Evolutionary conservation across 2,888 invertebrate genomes (phyloP), one percentile per base, ranked within the genome.

Genomic region (Leptinotarsa haldemani): DNA sequence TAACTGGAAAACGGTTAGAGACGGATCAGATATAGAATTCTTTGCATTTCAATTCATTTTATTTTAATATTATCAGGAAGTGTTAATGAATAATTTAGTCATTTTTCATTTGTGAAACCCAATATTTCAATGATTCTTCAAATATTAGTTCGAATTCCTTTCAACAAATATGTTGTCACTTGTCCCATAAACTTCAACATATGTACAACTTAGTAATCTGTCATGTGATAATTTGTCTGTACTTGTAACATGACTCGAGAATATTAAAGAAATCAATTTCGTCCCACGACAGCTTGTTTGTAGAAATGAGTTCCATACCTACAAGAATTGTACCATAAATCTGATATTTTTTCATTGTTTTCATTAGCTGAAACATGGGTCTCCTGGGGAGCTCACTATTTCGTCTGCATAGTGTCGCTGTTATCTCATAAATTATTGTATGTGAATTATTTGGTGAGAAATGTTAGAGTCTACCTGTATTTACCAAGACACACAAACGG

Each of bases 171-270:
- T 22, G 22, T 56, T 22, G 22, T 56, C 22, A 56, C 56, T 56
- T 56, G 20, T 61, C 61, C n/a, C 40, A 30, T 61, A 22, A 56
- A 56, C 9, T 30, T 9, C 30, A 61, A 61, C 52, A 52, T 20
- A 13, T 40, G 56, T 30, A 67, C 56, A 53, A 67, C 53, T 67
- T 40, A 53, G 53, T 67, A 46, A 20, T 46, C 53, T 67, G 53
- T 67, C 67, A 53, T 67, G 67, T 53, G 56, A 67, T 67, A 53
- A 67, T 67, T 56, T 67, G 67, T 67, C 67, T 67, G 20, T 22
- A 56, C 67, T 53, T n/a, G 40, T 53, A 67, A 67, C 67, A 67
- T 53, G 67, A 46, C 52, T 46, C n/a, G 25, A 52, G 20, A 66
- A 25, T 61, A 66, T 66, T 22, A 53, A 67, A 67, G 67, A 20